These are phyloP conservation scores for Parnassius glacialis DNA, from an alignment of 2,888 invertebrate species.

Conservation along the genomic window DNA sequence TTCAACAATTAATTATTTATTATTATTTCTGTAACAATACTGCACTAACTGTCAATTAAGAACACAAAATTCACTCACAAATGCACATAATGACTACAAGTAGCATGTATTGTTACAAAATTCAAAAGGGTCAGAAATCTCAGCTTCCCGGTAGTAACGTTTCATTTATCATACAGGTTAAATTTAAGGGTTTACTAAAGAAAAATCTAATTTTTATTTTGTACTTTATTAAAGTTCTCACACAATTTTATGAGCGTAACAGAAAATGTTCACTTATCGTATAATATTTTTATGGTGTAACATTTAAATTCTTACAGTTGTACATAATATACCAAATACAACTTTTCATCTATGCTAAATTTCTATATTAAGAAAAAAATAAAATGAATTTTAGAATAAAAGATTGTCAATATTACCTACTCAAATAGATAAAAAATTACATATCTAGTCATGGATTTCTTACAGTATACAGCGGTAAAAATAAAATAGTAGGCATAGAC, in stretches of 20 bases:
- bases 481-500: background rate
- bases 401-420: background rate
- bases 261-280: background rate
- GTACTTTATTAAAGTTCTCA: slow-evolving; percentile 19
- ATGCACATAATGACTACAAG: slow-evolving; percentile 15
- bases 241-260: slow-evolving; percentile 6
- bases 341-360: too few species aligned
- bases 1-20: slow-evolving; percentile 79
- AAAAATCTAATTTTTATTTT: slow-evolving; percentile 12
- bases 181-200: slow-evolving; percentile 11
- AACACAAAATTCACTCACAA: slow-evolving; percentile 23
- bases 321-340: background rate
- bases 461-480: background rate
- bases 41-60: slow-evolving; percentile 23
- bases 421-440: background rate
- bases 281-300: background rate
- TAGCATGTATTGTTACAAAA: background rate
- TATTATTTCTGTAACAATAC: slow-evolving; percentile 14
- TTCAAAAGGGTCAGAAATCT: slow-evolving; percentile 45
- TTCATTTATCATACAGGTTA: background rate
- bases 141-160: slow-evolving; percentile 60
- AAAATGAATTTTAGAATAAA: too few species aligned
- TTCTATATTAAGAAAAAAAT: too few species aligned
- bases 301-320: too few species aligned
- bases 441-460: background rate